phyloP scores from a whole-genome alignment of 2,797 vertebrate species.

The Poliocrania exsul region DNA sequence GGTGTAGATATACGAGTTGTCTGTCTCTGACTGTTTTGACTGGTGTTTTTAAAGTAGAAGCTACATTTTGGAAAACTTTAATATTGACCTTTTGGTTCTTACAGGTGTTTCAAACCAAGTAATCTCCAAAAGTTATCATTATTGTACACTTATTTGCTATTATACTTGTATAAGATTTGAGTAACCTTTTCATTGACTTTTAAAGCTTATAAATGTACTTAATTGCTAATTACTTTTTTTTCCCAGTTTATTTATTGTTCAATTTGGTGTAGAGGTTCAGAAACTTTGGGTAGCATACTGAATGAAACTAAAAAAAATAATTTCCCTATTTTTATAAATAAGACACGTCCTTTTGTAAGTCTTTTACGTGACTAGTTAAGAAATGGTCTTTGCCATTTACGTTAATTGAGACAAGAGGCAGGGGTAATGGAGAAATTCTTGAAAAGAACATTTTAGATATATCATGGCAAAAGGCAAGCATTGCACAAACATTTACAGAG shows the following conservation, averaged over 20 bases:
- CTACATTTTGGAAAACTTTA: neutral
- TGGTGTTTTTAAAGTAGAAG: conserved; percentile 12
- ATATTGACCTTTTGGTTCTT: neutral
- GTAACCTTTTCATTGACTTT: neutral
- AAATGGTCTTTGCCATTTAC: neutral
- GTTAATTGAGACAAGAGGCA: neutral
- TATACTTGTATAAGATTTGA: neutral
- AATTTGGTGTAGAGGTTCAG: neutral
- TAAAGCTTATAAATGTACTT: neutral
- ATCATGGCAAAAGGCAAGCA: neutral
- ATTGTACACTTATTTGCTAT: neutral
- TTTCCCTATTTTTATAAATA: neutral
- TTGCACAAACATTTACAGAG: neutral
- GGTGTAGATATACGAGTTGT: conserved; percentile 63
- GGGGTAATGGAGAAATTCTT: neutral
- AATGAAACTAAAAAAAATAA: neutral
- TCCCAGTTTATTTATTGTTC: neutral
- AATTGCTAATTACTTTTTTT: neutral
- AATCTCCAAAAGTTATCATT: neutral
- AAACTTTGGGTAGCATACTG: neutral
- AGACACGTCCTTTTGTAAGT: neutral
- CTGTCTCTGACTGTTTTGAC: conserved; percentile 71
- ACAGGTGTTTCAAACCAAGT: neutral
- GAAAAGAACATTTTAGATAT: neutral
- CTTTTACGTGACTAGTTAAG: neutral